Conservation (phyloP, 2,888 invertebrate species). For the Dolichopus griseipennis region DNA sequence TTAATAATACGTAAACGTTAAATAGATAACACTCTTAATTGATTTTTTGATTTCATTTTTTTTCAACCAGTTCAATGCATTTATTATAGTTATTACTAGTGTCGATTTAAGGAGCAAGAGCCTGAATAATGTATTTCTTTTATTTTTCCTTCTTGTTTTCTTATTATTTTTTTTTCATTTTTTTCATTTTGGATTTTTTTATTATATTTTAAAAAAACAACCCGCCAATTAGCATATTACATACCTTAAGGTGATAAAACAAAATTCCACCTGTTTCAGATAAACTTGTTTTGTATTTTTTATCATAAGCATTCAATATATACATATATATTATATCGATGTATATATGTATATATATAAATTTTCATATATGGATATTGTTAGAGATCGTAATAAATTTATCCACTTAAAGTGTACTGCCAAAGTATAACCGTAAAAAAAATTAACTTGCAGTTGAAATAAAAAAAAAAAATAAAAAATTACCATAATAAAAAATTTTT, state of each 20-base stretch:
- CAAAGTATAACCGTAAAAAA: not conserved
- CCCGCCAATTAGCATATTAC: slow-evolving; percentile 2
- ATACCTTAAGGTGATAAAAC: slow-evolving; percentile 3
- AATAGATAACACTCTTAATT: not conserved
- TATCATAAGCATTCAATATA: not conserved
- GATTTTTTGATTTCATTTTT: no score
- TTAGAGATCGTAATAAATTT: not conserved
- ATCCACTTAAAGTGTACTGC: not conserved
- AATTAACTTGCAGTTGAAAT: not conserved
- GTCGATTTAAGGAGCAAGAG: not conserved
- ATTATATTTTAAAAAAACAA: not conserved
- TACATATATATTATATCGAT: no score
- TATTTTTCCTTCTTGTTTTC: not conserved
- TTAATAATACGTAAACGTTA: not conserved
- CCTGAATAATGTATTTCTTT: not conserved
- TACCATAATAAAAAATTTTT: not conserved
- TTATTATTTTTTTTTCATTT: not conserved
- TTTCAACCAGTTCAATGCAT: not conserved
- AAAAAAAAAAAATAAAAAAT: no score
- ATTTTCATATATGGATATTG: no score
- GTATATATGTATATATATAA: no score
- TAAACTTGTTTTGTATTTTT: not conserved
- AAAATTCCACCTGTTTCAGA: not conserved
- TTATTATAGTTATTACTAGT: not conserved
- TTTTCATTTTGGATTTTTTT: not conserved